phyloP scores from a whole-genome alignment of 2,113 vertebrate genomes.

The Pterocles burchelli region DNA sequence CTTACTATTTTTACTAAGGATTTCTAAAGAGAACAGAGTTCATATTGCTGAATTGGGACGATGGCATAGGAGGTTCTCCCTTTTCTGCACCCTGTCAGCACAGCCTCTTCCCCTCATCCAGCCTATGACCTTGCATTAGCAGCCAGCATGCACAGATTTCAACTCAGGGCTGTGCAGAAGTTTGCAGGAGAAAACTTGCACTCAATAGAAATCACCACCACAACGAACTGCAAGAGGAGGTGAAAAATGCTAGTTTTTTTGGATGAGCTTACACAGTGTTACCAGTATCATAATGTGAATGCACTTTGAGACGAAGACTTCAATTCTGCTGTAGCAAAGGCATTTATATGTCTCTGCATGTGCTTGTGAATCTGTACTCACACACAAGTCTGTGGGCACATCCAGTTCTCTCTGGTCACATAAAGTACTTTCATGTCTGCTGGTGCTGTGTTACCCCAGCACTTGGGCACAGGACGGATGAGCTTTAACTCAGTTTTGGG shows the following conservation, averaged over 20 bases:
- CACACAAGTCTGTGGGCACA: neutral
- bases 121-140: neutral
- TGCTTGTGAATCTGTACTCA: neutral
- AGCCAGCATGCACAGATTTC: neutral
- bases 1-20: neutral
- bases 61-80: neutral
- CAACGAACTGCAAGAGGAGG: neutral
- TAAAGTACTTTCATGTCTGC: fast-evolving
- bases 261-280: neutral
- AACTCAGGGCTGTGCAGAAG: neutral
- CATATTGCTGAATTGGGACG: neutral
- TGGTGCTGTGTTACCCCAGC: neutral
- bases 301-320: neutral
- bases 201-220: neutral
- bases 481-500: neutral
- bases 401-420: neutral
- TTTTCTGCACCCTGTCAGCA: neutral
- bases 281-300: too few species aligned
- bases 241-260: neutral
- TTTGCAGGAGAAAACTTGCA: neutral
- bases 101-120: neutral
- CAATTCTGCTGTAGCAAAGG: neutral
- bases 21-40: neutral
- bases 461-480: neutral
- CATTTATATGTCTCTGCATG: neutral